Base-by-base conservation (phyloP, 2,888 invertebrate species). In the Epinotia brunnichana region DNA sequence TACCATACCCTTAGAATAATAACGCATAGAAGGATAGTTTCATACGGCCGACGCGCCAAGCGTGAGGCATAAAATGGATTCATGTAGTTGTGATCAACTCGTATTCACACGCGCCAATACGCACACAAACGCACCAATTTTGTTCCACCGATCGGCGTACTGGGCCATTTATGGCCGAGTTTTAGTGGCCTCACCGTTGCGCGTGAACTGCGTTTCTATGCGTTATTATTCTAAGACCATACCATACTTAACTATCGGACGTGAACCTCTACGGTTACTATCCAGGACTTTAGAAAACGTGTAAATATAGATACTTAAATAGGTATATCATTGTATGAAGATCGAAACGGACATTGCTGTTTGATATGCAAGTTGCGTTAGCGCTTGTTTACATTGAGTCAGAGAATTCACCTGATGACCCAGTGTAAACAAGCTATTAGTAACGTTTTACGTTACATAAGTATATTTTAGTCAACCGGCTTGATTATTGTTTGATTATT, bases 281-380 rank as follows among this genome's bases (percentile, higher is more conserved):
- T 54, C 41, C 66, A n/a, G 66, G 66, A 66, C 66, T 56, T 66
- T 54, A 66, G 35, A n/a, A 41, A 21, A 13, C 19, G 64, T 66
- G 66, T 66, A 66, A 66, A 66, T 66, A 66, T 66, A 66, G n/a
- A 41, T 4, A 56, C 24, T 41, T 41, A 66, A 56, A 21, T 64
- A 66, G 35, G 54, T 56, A 5, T 66, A 39, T 10, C 2, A 13
- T 64, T 64, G 64, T 54, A 35, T 39, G 39, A 53, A 53, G 10
- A 5, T 56, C 41, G 21, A 53, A 53, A n/a, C 61, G 10, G 19
- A 19, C 41, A 15, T 64, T 64, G 64, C 19, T 19, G 54, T 41
- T 41, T 66, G n/a, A 56, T 15, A 53, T 64, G 64, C 19, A 64
- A 53, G 35, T 54, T 54, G 24, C n/a, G n/a, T 48, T 48, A n/a